Evolutionary conservation across 92 coral and sea anemone genomes (phyloP).

Genomic region (Epizoanthus fatuus): DNA sequence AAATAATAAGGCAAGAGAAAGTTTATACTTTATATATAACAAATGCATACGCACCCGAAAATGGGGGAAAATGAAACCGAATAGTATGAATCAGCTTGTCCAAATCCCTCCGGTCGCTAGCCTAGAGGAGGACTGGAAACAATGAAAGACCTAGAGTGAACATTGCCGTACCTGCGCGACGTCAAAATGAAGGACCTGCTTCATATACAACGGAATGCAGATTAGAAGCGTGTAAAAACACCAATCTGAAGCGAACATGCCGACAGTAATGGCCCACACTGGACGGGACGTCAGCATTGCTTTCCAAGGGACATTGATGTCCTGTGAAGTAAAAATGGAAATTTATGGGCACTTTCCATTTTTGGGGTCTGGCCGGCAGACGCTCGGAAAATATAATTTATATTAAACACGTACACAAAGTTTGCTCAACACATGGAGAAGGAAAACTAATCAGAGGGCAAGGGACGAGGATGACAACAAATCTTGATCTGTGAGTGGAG

Average conservation of each 20-base stretch:
- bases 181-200: conserved; percentile 72
- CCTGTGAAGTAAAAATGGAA: not conserved
- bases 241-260: conserved; percentile 77
- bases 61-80: too few species aligned
- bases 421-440: too few species aligned
- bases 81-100: not conserved
- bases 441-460: too few species aligned
- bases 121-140: not conserved
- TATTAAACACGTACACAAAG: too few species aligned
- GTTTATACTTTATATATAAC: too few species aligned
- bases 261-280: conserved; percentile 80
- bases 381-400: too few species aligned
- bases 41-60: too few species aligned
- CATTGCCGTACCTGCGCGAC: conserved; percentile 60
- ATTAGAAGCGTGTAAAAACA: conserved; percentile 78
- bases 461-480: too few species aligned
- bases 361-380: too few species aligned
- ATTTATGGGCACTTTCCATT: too few species aligned
- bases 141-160: not conserved
- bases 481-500: too few species aligned
- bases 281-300: conserved; percentile 61
- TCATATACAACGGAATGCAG: conserved; percentile 75
- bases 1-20: too few species aligned
- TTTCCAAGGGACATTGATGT: conserved; percentile 71
- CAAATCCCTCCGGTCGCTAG: not conserved